Evolutionary conservation across 2,888 invertebrate genomes (phyloP).

Genomic region (Drosophila borealis): DNA sequence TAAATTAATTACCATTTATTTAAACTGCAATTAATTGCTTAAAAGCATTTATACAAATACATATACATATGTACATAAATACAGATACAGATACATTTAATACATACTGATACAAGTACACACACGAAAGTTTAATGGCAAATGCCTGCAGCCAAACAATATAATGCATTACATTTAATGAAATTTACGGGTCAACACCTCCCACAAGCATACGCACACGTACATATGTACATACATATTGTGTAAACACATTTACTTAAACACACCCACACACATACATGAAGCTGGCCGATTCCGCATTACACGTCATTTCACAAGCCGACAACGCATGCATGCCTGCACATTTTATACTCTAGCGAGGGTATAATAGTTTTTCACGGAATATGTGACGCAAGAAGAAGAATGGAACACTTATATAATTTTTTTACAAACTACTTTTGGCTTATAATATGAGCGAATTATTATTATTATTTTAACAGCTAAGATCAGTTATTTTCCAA

Average conservation of each 20-base stretch:
- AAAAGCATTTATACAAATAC: conserved; percentile 12
- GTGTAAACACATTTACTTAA: conserved; percentile 8
- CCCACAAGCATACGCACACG: conserved; percentile 3
- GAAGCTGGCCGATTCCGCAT: conserved; percentile 1
- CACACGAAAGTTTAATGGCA: conserved; percentile 30
- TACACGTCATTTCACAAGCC: conserved; percentile 34
- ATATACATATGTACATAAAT: background rate
- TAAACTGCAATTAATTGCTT: conserved; percentile 30
- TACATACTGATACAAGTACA: background rate
- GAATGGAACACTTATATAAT: too few species aligned
- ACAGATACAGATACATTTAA: background rate
- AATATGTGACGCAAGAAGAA: too few species aligned
- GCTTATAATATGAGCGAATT: background rate
- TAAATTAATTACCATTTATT: conserved; percentile 18
- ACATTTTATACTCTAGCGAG: conserved; percentile 24
- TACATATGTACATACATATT: background rate
- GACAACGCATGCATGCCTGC: conserved; percentile 21
- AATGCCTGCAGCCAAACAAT: conserved; percentile 47
- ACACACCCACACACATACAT: background rate
- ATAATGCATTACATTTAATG: conserved; percentile 61
- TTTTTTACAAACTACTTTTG: too few species aligned
- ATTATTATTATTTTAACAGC: background rate
- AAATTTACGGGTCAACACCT: conserved; percentile 69
- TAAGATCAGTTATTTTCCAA: background rate
- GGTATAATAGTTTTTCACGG: background rate